A percentile compares a stretch with the other conserved stretches of the same genome.
phyloP scores from a whole-genome alignment of 1,140 invertebrate genomes.

The Drosophila mojavensis region DNA sequence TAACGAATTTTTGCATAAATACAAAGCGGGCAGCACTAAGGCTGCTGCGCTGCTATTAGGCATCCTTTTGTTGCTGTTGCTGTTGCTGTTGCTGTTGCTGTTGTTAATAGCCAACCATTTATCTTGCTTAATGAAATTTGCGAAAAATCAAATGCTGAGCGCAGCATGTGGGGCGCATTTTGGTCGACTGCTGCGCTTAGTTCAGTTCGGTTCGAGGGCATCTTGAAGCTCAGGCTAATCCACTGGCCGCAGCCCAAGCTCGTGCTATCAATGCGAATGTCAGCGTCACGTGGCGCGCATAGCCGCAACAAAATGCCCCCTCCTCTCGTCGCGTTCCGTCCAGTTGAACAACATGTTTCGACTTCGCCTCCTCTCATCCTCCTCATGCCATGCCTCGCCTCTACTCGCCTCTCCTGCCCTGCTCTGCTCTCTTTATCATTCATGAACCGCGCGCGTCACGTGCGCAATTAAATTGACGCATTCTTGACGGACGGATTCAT shows the following conservation, averaged over 20 bases:
- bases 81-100: conserved; percentile 34
- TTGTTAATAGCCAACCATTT: conserved; percentile 79
- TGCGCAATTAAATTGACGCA: conserved; percentile 79
- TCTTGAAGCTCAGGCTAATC: conserved; percentile 11
- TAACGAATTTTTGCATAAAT: conserved; percentile 82
- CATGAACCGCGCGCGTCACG: conserved; percentile 65
- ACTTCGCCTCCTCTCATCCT: too few species aligned
- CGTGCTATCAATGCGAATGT: conserved; percentile 16
- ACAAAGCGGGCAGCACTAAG: conserved; percentile 25
- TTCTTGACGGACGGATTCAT: conserved; percentile 67
- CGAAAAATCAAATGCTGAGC: conserved; percentile 60
- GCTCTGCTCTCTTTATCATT: conserved; percentile 27
- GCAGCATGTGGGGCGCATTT: conserved; percentile 27
- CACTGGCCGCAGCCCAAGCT: conserved; percentile 3
- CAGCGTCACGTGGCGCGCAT: conserved; percentile 57
- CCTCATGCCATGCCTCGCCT: too few species aligned
- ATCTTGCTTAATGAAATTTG: conserved; percentile 84
- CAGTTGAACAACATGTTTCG: conserved; percentile 1
- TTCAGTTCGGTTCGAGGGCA: background rate
- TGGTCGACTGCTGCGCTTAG: too few species aligned
- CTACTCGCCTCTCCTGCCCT: background rate
- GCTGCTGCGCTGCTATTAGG: conserved; percentile 21
- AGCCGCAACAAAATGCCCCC: conserved; percentile 5
- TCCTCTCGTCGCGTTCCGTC: background rate
- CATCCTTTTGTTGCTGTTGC: conserved; percentile 9